phyloP scores from a whole-genome alignment of 2,797 vertebrate species.

The Propithecus deckenii region DNA sequence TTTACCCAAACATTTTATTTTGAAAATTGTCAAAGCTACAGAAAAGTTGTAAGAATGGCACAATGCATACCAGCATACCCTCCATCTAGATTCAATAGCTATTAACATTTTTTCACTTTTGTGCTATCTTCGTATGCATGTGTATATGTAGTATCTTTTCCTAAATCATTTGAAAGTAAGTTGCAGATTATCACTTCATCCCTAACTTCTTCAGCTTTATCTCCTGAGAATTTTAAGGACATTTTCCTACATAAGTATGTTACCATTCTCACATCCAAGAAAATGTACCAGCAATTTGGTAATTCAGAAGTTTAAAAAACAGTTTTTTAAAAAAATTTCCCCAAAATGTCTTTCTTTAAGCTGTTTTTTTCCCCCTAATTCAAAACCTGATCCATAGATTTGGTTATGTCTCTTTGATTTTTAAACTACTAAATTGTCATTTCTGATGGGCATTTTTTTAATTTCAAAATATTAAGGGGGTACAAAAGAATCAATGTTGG shows the following conservation, averaged over 20 bases:
- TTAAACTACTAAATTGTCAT: too few species aligned
- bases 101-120: neutral
- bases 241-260: neutral
- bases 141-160: neutral
- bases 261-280: neutral
- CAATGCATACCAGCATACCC: neutral
- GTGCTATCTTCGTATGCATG: neutral
- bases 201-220: neutral
- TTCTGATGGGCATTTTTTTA: neutral
- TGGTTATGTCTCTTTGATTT: neutral
- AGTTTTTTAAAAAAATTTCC: neutral
- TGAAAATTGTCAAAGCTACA: neutral
- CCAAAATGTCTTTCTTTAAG: neutral
- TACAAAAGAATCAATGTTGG: neutral
- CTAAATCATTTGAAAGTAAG: neutral
- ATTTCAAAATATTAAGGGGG: neutral
- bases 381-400: neutral
- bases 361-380: neutral
- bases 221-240: neutral
- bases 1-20: neutral
- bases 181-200: neutral
- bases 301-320: neutral
- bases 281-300: neutral
- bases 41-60: neutral
- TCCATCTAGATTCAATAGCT: neutral